phyloP scores from a whole-genome alignment of 2,888 invertebrate genomes.

The Volucella inflata region DNA sequence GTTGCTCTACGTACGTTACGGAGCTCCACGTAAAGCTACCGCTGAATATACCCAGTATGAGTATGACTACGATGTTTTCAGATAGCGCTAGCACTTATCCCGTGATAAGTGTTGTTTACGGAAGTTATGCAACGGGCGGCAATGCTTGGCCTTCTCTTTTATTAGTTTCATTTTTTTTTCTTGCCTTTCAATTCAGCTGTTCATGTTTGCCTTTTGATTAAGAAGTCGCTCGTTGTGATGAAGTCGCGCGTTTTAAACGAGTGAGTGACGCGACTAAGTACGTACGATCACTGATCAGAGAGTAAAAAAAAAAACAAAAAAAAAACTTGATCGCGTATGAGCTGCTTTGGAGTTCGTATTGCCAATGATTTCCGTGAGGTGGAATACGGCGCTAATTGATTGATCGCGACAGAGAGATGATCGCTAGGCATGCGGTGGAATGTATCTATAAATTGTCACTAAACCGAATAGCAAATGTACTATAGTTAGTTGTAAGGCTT shows the following conservation, averaged over 20 bases:
- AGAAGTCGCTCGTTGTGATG: slow-evolving; percentile 49
- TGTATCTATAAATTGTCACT: background rate
- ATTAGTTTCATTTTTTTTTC: slow-evolving; percentile 4
- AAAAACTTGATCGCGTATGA: background rate
- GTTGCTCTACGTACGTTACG: slow-evolving; percentile 11
- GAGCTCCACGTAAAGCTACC: no score
- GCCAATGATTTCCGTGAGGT: slow-evolving; percentile 14
- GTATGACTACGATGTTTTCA: slow-evolving; percentile 19
- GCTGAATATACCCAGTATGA: no score
- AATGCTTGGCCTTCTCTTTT: slow-evolving; percentile 53
- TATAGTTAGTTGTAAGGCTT: background rate
- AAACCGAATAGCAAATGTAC: background rate
- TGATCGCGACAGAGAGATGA: background rate
- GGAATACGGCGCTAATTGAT: slow-evolving; percentile 22
- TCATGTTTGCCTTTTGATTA: slow-evolving; percentile 54
- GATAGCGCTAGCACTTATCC: slow-evolving; percentile 63
- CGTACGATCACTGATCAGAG: background rate
- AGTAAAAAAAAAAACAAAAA: background rate
- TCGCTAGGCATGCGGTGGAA: background rate
- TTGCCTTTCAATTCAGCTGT: background rate
- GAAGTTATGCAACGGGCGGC: slow-evolving; percentile 72
- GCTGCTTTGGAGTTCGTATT: background rate
- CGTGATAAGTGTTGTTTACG: slow-evolving; percentile 73
- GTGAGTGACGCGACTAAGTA: slow-evolving; percentile 47
- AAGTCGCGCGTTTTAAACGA: slow-evolving; percentile 44